Evolutionary conservation across 2,888 invertebrate genomes (phyloP), one percentile per base, ranked within the genome.

Genomic region (Punctoribates punctum): DNA sequence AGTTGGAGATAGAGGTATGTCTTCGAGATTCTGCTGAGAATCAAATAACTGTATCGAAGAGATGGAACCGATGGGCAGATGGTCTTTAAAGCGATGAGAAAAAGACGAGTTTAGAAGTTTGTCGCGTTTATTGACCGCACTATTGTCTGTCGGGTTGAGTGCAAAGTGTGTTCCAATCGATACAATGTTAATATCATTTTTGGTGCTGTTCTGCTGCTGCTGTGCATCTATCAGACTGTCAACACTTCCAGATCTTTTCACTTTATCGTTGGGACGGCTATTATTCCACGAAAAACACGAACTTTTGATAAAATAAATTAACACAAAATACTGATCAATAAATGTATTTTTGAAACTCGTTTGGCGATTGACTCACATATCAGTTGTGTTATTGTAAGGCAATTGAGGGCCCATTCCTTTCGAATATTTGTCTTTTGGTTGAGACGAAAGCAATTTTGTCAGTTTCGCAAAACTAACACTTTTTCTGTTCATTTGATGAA

Each of bases 391-490:
- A 29, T 42, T 34, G 23, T 25, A 23, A 42, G 42, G 15, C 15
- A 34, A 48, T 48, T 75, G 77, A 46, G 75, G 72, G 38, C 77
- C 77, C 51, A 6, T 17, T n/a, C 15, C 73, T 75, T 38, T 42
- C 9, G 70, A 73, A 3, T 76, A 78, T 54, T 79, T 80, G 15
- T 80, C 80, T 42, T 79, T 79, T 20, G 80, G 72, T 62, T 78
- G 78, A 13, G 78, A 54, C 29, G 73, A 79, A 25, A 80, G 77
- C 46, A 80, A 76, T 27, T 79, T 77, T 6, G 80, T 79, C 25
- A 80, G 70, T 65, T 80, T 80, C 11, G 77, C 78, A 70, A 80
- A 75, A n/a, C 79, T 78, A 23, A 78, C 78, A 73, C 79, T 75
- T 67, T 75, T 75, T 23, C 48, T 75, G 27, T 5, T 11, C 38